phyloP scores from a whole-genome alignment of 2,113 vertebrate species.

The Kobus ellipsiprymnus region DNA sequence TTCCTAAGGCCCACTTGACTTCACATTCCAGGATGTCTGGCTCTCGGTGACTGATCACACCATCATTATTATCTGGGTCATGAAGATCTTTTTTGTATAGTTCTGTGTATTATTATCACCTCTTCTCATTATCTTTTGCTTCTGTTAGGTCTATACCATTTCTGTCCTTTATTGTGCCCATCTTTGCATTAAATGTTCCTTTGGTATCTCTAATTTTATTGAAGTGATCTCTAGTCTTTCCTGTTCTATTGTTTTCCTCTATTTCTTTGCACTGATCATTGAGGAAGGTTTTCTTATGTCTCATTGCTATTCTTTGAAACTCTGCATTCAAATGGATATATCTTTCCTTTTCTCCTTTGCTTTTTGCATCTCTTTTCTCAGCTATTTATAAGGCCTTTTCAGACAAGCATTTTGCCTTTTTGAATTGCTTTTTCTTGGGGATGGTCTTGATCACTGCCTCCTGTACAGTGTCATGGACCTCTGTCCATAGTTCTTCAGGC shows the following conservation, averaged over 20 bases:
- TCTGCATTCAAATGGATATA: not conserved
- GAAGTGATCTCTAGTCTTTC: not conserved
- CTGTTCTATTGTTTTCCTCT: not conserved
- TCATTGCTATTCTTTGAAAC: not conserved
- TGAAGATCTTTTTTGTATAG: not conserved
- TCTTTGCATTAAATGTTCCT: not conserved
- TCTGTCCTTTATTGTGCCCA: not conserved
- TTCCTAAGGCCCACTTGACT: not conserved
- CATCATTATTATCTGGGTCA: not conserved
- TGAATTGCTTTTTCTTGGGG: not conserved
- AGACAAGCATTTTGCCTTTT: not conserved
- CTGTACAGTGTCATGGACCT: not conserved
- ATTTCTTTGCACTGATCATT: not conserved
- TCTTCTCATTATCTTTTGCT: not conserved
- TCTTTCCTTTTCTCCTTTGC: not conserved
- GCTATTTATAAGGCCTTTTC: not conserved
- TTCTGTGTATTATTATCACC: not conserved
- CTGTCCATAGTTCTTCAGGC: not conserved
- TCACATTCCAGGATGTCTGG: not conserved
- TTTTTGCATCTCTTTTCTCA: accelerated
- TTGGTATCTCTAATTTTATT: not conserved
- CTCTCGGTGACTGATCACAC: not conserved
- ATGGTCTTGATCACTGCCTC: not conserved
- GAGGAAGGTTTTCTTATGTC: not conserved
- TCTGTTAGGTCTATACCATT: not conserved